Evolutionary conservation across 1,140 invertebrate genomes (phyloP).

Genomic region (Babylonia areolata): DNA sequence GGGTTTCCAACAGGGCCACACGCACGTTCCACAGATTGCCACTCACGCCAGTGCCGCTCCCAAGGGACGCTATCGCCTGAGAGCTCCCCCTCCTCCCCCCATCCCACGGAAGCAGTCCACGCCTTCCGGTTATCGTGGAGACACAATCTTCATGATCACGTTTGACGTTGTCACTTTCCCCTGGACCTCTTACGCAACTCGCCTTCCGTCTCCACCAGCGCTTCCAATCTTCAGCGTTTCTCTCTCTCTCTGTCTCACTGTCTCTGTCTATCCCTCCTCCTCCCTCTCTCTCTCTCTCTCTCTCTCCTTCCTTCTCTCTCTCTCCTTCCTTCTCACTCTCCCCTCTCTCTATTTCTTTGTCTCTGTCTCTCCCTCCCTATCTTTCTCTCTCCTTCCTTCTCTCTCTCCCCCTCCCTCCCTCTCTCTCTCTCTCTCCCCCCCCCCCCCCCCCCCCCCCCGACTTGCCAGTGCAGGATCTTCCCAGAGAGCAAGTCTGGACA

Average conservation of each 20-base stretch:
- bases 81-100: too few relatives aligned
- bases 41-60: conserved; percentile 1
- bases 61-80: neutral
- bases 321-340: neutral
- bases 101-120: neutral
- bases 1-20: neutral
- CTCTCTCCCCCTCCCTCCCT: too few relatives aligned
- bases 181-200: neutral
- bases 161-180: neutral
- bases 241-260: neutral
- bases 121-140: neutral
- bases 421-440: too few relatives aligned
- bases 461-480: too few relatives aligned
- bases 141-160: neutral
- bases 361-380: too few relatives aligned
- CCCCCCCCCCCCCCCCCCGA: too few relatives aligned
- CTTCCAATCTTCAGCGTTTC: neutral
- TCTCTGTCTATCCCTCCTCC: neutral
- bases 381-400: too few relatives aligned
- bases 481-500: too few relatives aligned
- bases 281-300: neutral
- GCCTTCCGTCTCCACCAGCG: too few relatives aligned
- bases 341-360: neutral
- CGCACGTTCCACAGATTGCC: neutral
- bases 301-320: neutral